Evolutionary conservation across 2,888 invertebrate species (phyloP).

Genomic region (Aleiodes leptofemur): DNA sequence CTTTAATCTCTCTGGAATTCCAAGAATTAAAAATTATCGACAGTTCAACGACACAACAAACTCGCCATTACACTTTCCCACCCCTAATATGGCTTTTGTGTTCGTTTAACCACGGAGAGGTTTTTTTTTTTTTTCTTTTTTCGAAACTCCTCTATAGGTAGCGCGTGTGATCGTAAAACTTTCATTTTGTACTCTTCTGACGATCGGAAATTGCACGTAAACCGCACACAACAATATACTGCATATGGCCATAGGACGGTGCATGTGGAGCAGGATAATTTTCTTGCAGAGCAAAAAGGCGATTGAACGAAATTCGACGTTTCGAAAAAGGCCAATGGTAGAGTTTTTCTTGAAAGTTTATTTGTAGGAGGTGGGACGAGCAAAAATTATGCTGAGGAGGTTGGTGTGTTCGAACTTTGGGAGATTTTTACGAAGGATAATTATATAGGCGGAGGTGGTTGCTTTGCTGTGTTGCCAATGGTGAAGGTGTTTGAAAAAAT

Average conservation of each 20-base stretch:
- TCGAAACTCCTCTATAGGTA: constrained; percentile 15
- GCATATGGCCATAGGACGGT: constrained; percentile 7
- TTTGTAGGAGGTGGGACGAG: constrained; percentile 21
- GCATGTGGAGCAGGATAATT: constrained; percentile 61
- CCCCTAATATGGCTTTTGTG: constrained; percentile 25
- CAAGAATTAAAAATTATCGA: no score
- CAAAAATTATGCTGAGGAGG: constrained; percentile 6
- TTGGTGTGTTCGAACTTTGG: constrained; percentile 35
- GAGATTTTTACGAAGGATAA: constrained; percentile 73
- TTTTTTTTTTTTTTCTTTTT: no score
- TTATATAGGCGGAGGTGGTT: constrained; percentile 70
- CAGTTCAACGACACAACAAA: constrained; percentile 10
- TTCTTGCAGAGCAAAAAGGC: constrained; percentile 52
- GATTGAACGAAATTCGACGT: not conserved
- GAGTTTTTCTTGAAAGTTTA: constrained; percentile 32
- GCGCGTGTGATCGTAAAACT: constrained; percentile 58
- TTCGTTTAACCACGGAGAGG: constrained; percentile 10
- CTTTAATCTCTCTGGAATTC: no score
- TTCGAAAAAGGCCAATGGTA: constrained; percentile 50
- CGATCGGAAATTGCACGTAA: constrained; percentile 58
- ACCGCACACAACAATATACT: constrained; percentile 6
- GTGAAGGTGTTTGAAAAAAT: constrained; percentile 34
- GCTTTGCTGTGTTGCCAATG: no score
- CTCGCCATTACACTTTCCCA: constrained; percentile 28
- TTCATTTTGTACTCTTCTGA: constrained; percentile 55